Percentiles rank a stretch among this genome's conserved stretches.
Evolutionary conservation across 1,140 invertebrate genomes (phyloP).

Genomic region (Trichogramma pretiosum): DNA sequence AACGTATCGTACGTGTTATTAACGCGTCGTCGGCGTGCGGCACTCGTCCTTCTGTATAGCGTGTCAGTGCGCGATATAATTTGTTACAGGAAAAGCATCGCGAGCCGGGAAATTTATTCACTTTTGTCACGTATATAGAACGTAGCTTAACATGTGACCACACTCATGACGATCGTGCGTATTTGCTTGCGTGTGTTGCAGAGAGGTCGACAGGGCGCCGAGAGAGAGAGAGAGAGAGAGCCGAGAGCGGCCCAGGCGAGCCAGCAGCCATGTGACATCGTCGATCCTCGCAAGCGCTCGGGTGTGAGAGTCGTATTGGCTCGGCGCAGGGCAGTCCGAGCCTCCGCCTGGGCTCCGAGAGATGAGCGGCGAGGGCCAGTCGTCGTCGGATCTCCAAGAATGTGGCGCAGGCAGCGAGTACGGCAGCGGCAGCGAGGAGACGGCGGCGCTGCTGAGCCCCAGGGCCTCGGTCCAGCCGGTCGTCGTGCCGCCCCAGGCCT

Average conservation of each 20-base stretch:
- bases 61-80: too few relatives aligned
- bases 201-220: too few relatives aligned
- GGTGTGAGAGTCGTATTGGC: neutral
- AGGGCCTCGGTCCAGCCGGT: slow-evolving; percentile 43
- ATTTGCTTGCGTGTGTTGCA: too few relatives aligned
- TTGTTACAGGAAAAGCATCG: too few relatives aligned
- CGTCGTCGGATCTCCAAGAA: slow-evolving; percentile 31
- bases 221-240: neutral
- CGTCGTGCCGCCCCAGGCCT: slow-evolving; percentile 37
- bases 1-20: too few relatives aligned
- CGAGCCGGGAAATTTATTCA: too few relatives aligned
- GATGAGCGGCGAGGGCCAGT: slow-evolving; percentile 41
- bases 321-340: neutral
- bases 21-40: too few relatives aligned
- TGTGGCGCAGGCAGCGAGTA: slow-evolving; percentile 39
- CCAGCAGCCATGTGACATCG: neutral
- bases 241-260: neutral
- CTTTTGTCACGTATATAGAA: too few relatives aligned
- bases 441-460: slow-evolving; percentile 60
- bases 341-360: neutral
- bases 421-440: slow-evolving; percentile 65
- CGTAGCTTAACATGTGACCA: too few relatives aligned
- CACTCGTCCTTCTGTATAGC: too few relatives aligned
- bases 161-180: too few relatives aligned
- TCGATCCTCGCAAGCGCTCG: neutral